Conservation (phyloP, 37 sponge, comb jelly and placozoan genomes). For the Crambe crambe region DNA sequence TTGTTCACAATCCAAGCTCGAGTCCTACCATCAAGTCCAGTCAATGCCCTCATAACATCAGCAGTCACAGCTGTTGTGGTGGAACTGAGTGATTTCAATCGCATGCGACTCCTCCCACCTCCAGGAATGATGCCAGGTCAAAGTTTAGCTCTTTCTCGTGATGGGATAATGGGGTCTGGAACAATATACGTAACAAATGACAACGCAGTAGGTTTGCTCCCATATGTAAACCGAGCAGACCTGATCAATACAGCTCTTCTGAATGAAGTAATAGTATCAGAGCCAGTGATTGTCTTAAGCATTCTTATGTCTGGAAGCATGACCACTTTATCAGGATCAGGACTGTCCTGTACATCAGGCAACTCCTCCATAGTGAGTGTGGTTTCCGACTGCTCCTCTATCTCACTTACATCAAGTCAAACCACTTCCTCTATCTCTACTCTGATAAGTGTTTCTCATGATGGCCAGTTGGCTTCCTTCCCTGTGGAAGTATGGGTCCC, state of each 20-base stretch:
- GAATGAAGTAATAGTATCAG: conserved; percentile 13
- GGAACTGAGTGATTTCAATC: conserved; percentile 25
- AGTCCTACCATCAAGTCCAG: neutral
- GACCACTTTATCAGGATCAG: neutral
- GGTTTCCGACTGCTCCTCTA: conserved; percentile 29
- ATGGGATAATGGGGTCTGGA: conserved; percentile 21
- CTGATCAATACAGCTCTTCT: conserved; percentile 73
- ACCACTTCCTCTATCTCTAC: conserved; percentile 6
- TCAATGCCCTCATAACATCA: conserved; percentile 4
- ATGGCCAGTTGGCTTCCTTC: neutral
- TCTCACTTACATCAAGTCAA: conserved; percentile 33
- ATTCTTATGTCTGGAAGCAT: conserved; percentile 8
- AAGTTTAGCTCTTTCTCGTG: conserved; percentile 23
- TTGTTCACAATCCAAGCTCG: conserved; percentile 23
- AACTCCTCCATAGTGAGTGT: conserved; percentile 16
- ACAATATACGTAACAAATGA: conserved; percentile 37
- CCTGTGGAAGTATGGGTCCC: conserved; percentile 68
- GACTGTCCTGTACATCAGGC: conserved; percentile 20
- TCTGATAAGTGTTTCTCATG: conserved; percentile 16
- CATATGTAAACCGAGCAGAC: conserved; percentile 31
- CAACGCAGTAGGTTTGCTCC: conserved; percentile 31
- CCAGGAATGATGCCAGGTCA: neutral
- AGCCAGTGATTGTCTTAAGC: conserved; percentile 26
- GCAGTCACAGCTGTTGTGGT: conserved; percentile 11
- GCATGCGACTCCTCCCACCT: conserved; percentile 23